phyloP scores from a whole-genome alignment of 1,140 invertebrate genomes.

The Drosophila kohkoa region DNA sequence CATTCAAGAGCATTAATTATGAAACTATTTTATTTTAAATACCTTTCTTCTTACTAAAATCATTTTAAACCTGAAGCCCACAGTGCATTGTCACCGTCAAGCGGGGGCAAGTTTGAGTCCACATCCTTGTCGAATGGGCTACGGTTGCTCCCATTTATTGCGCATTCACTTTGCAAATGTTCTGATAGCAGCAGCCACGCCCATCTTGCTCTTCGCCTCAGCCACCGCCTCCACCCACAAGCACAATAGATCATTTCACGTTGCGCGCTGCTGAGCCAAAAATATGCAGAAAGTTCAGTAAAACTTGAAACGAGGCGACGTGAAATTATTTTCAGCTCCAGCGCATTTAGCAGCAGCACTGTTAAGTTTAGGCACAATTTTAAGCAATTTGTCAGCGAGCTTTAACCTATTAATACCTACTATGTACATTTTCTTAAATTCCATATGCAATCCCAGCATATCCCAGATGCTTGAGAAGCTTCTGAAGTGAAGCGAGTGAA shows the following conservation, averaged over 20 bases:
- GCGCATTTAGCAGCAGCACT: constrained; percentile 17
- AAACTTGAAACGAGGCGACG: constrained; percentile 42
- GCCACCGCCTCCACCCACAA: not conserved
- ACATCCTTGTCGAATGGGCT: constrained; percentile 36
- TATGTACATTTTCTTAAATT: constrained; percentile 16
- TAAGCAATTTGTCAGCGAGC: constrained; percentile 59
- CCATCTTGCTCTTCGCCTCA: not conserved
- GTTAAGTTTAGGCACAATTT: constrained; percentile 43
- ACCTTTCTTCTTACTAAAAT: not conserved
- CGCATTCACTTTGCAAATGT: constrained; percentile 45
- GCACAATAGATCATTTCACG: constrained; percentile 68
- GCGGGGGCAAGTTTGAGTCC: constrained; percentile 63
- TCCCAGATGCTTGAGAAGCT: not conserved
- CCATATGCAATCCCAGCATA: not conserved
- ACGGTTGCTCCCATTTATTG: constrained; percentile 51
- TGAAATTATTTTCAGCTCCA: constrained; percentile 70
- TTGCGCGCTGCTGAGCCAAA: constrained; percentile 16
- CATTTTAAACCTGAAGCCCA: not conserved
- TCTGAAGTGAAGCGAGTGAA: not conserved
- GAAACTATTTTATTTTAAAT: not conserved
- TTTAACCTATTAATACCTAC: constrained; percentile 58
- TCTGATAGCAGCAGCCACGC: constrained; percentile 41
- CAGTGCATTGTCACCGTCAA: constrained; percentile 26
- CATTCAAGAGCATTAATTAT: too few relatives aligned
- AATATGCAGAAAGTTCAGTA: constrained; percentile 50